Evolutionary conservation across 2,113 vertebrate species (phyloP).

Genomic region (Aramus guarauna): DNA sequence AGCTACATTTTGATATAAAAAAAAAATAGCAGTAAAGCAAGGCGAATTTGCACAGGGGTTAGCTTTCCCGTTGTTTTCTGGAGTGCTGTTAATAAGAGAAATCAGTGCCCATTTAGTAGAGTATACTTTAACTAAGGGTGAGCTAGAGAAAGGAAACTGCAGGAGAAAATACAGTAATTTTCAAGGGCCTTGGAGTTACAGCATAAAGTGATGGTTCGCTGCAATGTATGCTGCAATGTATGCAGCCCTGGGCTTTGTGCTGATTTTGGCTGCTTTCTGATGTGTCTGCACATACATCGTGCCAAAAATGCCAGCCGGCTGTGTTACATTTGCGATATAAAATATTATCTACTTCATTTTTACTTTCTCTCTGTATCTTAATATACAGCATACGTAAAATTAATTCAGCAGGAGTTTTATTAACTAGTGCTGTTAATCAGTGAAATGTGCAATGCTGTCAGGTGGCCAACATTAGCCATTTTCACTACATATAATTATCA

Average conservation of each 20-base stretch:
- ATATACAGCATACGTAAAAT: not conserved
- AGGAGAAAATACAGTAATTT: not conserved
- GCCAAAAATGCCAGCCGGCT: not conserved
- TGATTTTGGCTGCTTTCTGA: slow-evolving; percentile 9
- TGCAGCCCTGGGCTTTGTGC: not conserved
- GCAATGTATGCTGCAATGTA: not conserved
- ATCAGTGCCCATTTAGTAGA: not conserved
- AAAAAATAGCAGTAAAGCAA: not conserved
- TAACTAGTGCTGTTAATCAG: not conserved
- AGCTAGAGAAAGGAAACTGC: not conserved
- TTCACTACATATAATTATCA: not conserved
- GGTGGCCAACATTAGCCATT: not conserved
- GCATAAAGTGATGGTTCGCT: not conserved
- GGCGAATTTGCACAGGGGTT: not conserved
- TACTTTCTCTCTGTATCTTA: not conserved
- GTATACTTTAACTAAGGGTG: not conserved
- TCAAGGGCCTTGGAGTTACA: not conserved
- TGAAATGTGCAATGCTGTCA: not conserved
- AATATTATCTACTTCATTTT: not conserved
- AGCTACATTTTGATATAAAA: not conserved
- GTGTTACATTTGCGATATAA: not conserved
- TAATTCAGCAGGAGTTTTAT: not conserved
- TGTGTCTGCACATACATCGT: not conserved
- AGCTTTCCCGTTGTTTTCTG: not conserved
- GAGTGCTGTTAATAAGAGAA: not conserved